These are phyloP conservation scores for Oophaga pumilio DNA, from an alignment of 2,113 vertebrate genomes.

Conservation along the genomic window DNA sequence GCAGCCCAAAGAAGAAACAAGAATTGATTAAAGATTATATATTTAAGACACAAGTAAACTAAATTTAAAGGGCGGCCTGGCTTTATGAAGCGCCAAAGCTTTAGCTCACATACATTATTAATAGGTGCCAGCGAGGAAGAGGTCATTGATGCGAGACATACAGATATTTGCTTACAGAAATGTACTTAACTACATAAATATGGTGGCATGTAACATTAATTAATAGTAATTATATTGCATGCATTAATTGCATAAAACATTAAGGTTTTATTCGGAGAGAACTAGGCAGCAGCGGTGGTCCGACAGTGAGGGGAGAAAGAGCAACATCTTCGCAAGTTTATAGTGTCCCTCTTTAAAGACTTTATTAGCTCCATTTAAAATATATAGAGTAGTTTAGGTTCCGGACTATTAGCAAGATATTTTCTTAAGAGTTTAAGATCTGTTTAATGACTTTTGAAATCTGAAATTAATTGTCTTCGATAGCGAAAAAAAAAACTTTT, in stretches of 20 bases:
- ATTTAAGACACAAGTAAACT: no score
- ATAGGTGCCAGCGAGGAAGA: no score
- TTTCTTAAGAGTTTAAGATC: conserved; percentile 40
- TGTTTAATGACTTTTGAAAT: conserved; percentile 28
- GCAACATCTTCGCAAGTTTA: conserved; percentile 18
- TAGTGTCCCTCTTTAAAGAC: conserved; percentile 51
- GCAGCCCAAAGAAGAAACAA: no score
- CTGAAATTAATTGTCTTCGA: not conserved
- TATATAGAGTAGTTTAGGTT: conserved; percentile 51
- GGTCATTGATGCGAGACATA: no score
- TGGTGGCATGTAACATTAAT: not conserved
- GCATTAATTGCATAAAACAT: not conserved
- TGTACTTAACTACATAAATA: not conserved
- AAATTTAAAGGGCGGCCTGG: no score
- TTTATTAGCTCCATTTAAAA: conserved; percentile 50
- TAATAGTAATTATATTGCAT: not conserved
- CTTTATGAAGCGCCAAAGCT: no score
- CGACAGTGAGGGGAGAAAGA: not conserved
- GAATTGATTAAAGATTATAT: no score
- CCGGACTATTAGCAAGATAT: conserved; percentile 12
- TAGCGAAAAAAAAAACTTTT: not conserved
- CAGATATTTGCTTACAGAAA: no score
- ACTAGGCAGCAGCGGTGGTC: not conserved
- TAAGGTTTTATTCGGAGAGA: not conserved
- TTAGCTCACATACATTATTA: not conserved